Percentiles rank a stretch among this genome's conserved stretches.
phyloP scores from a whole-genome alignment of 2,888 invertebrate genomes.

The Embidobia sp. region DNA sequence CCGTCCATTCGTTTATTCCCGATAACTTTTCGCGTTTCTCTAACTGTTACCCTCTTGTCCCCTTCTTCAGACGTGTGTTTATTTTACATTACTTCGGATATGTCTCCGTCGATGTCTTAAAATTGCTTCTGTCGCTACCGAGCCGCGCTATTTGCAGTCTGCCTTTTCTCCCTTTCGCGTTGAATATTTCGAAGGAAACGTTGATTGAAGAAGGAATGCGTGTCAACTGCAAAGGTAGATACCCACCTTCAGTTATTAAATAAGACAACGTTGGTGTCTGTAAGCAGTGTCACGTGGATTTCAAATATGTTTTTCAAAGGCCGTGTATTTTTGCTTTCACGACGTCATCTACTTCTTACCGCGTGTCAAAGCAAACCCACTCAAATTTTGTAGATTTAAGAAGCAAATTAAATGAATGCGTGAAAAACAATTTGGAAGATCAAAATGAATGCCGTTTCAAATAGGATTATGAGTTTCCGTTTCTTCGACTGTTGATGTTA shows the following conservation, averaged over 20 bases:
- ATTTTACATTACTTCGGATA: constrained; percentile 48
- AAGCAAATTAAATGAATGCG: too few relatives aligned
- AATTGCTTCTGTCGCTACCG: constrained; percentile 41
- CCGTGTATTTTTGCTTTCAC: background rate
- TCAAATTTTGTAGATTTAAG: too few relatives aligned
- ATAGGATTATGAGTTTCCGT: too few relatives aligned
- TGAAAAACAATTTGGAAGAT: too few relatives aligned
- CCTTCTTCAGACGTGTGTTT: constrained; percentile 27
- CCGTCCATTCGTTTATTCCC: constrained; percentile 28
- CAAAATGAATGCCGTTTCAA: too few relatives aligned
- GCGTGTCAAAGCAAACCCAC: background rate
- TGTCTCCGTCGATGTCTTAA: constrained; percentile 42
- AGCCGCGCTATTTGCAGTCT: constrained; percentile 33
- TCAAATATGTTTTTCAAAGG: constrained; percentile 21
- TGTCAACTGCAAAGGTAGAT: constrained; percentile 42
- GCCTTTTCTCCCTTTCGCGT: constrained; percentile 10
- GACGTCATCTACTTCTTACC: background rate
- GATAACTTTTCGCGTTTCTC: constrained; percentile 35
- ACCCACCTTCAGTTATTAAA: constrained; percentile 28
- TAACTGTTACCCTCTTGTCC: constrained; percentile 4
- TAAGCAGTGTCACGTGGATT: constrained; percentile 11
- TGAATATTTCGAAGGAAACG: constrained; percentile 43
- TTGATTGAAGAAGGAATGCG: constrained; percentile 51
- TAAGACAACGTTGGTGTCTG: constrained; percentile 30
- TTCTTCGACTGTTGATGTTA: too few relatives aligned